A percentile compares a stretch with the other conserved stretches of the same genome.
These are phyloP conservation scores for Dryobota labecula DNA, from an alignment of 2,888 invertebrate species.

Conservation along the genomic window DNA sequence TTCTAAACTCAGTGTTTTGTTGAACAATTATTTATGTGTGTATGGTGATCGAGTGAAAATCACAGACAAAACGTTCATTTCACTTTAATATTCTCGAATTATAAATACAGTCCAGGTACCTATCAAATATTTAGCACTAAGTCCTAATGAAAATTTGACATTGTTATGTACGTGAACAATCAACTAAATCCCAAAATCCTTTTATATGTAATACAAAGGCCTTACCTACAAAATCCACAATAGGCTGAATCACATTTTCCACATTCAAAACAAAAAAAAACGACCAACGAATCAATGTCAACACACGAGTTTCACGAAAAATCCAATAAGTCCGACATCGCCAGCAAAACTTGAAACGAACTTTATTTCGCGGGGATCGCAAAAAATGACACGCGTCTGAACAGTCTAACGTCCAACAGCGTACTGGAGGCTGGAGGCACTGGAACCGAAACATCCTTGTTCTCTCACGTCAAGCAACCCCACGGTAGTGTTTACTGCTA, in stretches of 20 bases:
- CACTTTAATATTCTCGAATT: background rate
- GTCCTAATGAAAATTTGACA: conserved; percentile 14
- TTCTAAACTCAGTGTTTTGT: background rate
- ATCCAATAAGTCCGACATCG: conserved; percentile 53
- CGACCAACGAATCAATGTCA: conserved; percentile 43
- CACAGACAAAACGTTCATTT: background rate
- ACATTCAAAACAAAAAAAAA: conserved; percentile 37
- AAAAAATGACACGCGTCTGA: conserved; percentile 40
- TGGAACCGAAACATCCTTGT: conserved; percentile 43
- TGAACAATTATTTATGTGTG: too few relatives aligned
- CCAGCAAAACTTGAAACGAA: conserved; percentile 63
- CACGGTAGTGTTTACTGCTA: conserved; percentile 27
- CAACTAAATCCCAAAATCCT: conserved; percentile 39
- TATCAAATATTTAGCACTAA: conserved; percentile 2
- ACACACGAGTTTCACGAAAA: conserved; percentile 57
- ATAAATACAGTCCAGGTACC: background rate
- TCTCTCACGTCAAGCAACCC: conserved; percentile 34
- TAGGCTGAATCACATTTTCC: conserved; percentile 51
- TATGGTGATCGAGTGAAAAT: background rate
- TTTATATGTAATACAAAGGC: conserved; percentile 32
- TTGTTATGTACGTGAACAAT: conserved; percentile 4
- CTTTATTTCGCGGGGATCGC: conserved; percentile 61
- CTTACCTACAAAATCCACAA: conserved; percentile 57
- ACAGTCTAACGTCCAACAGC: conserved; percentile 31
- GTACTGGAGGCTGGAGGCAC: conserved; percentile 57